Conservation (phyloP, 1,140 invertebrate genomes). For the Holotrichia oblita region DNA sequence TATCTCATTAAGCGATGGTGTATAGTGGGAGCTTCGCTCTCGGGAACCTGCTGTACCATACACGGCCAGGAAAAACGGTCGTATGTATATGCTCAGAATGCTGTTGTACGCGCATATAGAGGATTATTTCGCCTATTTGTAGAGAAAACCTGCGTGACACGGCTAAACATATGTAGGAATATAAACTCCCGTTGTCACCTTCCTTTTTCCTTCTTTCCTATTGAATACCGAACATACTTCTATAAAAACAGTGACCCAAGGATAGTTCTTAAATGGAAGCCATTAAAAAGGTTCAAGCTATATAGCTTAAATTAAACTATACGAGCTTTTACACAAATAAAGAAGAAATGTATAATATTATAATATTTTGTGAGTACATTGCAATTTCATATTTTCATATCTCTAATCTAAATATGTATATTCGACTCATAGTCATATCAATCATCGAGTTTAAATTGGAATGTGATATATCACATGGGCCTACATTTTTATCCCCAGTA, state of each 20-base stretch:
- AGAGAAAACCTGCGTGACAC: background rate
- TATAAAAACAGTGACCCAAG: background rate
- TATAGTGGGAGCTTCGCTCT: constrained; percentile 22
- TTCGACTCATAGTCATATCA: too few relatives aligned
- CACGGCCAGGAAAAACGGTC: background rate
- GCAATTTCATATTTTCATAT: too few relatives aligned
- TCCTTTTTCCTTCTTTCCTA: background rate
- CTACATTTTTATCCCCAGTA: constrained; percentile 26
- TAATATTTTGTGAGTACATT: too few relatives aligned
- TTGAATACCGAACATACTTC: background rate
- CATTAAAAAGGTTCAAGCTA: too few relatives aligned
- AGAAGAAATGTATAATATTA: too few relatives aligned
- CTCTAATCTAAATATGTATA: too few relatives aligned
- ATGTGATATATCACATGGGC: background rate
- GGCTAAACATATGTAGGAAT: constrained; percentile 22
- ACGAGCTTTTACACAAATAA: too few relatives aligned
- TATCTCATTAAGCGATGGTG: constrained; percentile 42
- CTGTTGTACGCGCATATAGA: constrained; percentile 1
- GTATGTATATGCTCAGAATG: background rate
- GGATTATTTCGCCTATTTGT: constrained; percentile 33
- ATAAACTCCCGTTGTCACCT: background rate
- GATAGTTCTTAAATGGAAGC: background rate
- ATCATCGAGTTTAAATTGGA: constrained; percentile 13
- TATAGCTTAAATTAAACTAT: too few relatives aligned
- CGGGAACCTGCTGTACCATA: background rate